Evolutionary conservation across 2,888 invertebrate genomes (phyloP), one percentile per base, ranked within the genome.

Genomic region (Dusona sp.): DNA sequence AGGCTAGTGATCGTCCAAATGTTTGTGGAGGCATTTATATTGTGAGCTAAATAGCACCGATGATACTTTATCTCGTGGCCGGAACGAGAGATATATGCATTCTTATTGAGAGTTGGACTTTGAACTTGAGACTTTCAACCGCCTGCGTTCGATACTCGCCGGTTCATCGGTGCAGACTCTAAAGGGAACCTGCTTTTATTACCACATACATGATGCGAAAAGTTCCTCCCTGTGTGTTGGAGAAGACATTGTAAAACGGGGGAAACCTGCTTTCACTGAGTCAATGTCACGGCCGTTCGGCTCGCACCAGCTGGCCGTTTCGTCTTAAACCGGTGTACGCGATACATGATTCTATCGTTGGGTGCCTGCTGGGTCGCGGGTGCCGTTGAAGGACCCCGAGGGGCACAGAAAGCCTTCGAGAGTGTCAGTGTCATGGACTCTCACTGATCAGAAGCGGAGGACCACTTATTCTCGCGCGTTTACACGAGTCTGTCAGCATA

Each of bases 391-490:
- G 70, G 51, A 25, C 16, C 54, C 65, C 91, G 84, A 77, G 84
- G 81, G 75, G 82, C 85, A 83, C 75, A 85, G 81, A 89, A 88
- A 90, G 90, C 93, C 93, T 93, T 92, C 92, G 90, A 90, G 90
- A 90, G 91, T 93, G 92, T 92, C 93, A 93, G 90, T 92, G 93
- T 93, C 93, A 93, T 89, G 93, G 91, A 88, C 90, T 88, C 88
- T 88, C 88, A 86, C 85, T 90, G 88, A 79, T 79, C 85, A 82
- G 83, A 72, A 79, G 88, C 87, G 65, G 65, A 16, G 29, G 16
- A 29, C 61, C 29, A 29, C 29, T 77, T 68, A 70, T 88, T 84
- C 83, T 19, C 64, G 38, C 16, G 36, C 45, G 54, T 57, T 48
- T 61, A 48, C 45, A 33, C 57, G 48, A 7, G 36, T 22, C 29